Evolutionary conservation across 1,140 invertebrate genomes (phyloP), one percentile per base, ranked within the genome.

Genomic region (Chionoecetes opilio): DNA sequence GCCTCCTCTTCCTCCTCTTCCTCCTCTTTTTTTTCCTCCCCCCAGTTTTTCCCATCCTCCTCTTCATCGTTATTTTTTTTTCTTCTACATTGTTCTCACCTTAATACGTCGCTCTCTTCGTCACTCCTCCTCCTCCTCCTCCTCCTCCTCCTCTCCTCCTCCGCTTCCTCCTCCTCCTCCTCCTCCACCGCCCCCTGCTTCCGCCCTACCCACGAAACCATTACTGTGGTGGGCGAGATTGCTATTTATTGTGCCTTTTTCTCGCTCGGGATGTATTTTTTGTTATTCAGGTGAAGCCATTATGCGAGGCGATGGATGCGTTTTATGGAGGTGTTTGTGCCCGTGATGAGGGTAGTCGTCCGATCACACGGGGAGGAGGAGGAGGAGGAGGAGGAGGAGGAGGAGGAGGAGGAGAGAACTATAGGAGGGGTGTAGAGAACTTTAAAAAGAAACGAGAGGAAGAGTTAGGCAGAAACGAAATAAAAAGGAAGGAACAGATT

Each of bases 281-380:
- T 92, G 89, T 92, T 95, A 95, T 95, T 95, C 89, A 92, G 89
- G 89, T 95, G 90, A 92, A 35, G 14, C 94, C 90, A 95, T 95
- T 95, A 95, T 95, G 90, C 89, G 89, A 41, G 89, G 93, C 63
- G 94, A 95, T 95, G 89, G 94, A 92, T 92, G 89, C 90, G 89
- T 95, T 95, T 95, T 95, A 95, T 95, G 94, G 90, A 82, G 82
- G 94, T 95, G 94, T 95, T 95, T 95, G 94, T 87, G 94, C 89
- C 87, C 3, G 31, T 94, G 93, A 94, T 94, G 93, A 94, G 93
- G 86, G 31, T 34, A 38, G 29, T 63, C 32, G 75, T 3, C 75
- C 94, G 75, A 95, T 95, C 90, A 95, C 82, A 37, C 21, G 85
- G 86, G 86, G 21, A 86, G 46, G 46, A 85, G 82, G 88, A 29